Percentiles rank a stretch among this genome's conserved stretches.
These are phyloP conservation scores for Troglohyphantes excavatus DNA, from an alignment of 2,888 invertebrate species.

Conservation along the genomic window DNA sequence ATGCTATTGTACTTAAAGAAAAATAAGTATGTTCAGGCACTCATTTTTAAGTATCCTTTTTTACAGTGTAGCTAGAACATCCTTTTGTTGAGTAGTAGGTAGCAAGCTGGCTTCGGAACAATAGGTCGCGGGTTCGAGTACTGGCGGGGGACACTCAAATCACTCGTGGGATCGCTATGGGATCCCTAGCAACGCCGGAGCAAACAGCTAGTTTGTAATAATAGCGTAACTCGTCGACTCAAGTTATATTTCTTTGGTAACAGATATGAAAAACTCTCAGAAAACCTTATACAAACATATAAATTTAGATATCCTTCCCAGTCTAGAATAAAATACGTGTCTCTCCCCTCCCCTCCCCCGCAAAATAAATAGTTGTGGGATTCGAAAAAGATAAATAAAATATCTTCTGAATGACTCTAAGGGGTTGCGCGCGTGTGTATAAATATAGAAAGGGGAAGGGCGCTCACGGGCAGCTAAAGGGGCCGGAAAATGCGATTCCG, in stretches of 20 bases:
- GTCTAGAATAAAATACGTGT: not conserved
- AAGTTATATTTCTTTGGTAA: not conserved
- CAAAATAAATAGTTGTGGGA: slow-evolving; percentile 9
- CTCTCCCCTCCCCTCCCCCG: not conserved
- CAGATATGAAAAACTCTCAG: not conserved
- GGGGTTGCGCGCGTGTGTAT: not conserved
- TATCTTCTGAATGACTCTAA: slow-evolving; percentile 20
- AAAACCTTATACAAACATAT: not conserved
- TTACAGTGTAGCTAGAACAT: too few relatives aligned
- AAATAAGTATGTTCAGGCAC: too few relatives aligned
- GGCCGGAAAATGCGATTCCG: not conserved
- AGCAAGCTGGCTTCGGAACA: too few relatives aligned
- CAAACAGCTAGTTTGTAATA: too few relatives aligned
- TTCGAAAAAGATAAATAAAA: slow-evolving; percentile 21
- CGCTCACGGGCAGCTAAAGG: not conserved
- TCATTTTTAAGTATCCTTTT: too few relatives aligned
- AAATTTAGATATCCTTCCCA: slow-evolving; percentile 4
- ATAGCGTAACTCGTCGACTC: too few relatives aligned
- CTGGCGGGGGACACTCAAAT: too few relatives aligned
- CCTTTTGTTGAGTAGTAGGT: too few relatives aligned
- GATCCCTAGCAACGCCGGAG: too few relatives aligned
- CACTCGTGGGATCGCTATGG: too few relatives aligned
- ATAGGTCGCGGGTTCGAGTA: too few relatives aligned
- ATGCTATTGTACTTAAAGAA: too few relatives aligned
- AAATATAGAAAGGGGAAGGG: not conserved